These are phyloP conservation scores for Catamblyrhynchus diadema DNA, from an alignment of 2,797 vertebrate genomes.

Conservation along the genomic window DNA sequence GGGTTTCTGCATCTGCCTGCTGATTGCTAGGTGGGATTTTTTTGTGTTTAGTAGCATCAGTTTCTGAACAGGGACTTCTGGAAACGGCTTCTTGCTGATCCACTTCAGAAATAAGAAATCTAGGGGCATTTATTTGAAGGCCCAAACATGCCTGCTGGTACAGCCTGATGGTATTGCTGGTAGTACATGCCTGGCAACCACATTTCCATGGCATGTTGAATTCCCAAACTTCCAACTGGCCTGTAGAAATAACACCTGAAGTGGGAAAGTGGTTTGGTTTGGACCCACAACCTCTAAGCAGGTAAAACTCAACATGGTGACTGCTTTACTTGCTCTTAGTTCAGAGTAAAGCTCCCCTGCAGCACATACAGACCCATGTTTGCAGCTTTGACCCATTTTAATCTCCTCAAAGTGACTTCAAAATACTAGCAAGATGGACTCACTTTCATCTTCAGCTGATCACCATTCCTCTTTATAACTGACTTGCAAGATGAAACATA, in stretches of 20 bases:
- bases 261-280: background rate
- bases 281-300: background rate
- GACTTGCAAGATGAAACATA: background rate
- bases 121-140: background rate
- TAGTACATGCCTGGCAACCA: background rate
- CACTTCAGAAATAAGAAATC: background rate
- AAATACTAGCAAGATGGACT: background rate
- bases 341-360: background rate
- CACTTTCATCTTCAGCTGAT: background rate
- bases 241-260: background rate
- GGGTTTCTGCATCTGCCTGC: slow-evolving; percentile 12
- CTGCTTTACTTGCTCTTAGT: background rate
- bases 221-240: background rate
- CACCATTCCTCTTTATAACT: background rate
- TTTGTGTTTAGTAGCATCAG: background rate
- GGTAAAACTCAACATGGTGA: fast-evolving
- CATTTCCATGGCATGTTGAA: fast-evolving
- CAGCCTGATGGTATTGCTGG: background rate
- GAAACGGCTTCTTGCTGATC: background rate
- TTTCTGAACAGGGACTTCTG: background rate
- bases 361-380: background rate
- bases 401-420: background rate
- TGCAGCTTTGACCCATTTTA: background rate
- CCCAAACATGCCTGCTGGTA: background rate
- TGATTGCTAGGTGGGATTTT: background rate